Base-by-base conservation (phyloP, 1,140 invertebrate genomes). In the Heliconius melpomene region DNA sequence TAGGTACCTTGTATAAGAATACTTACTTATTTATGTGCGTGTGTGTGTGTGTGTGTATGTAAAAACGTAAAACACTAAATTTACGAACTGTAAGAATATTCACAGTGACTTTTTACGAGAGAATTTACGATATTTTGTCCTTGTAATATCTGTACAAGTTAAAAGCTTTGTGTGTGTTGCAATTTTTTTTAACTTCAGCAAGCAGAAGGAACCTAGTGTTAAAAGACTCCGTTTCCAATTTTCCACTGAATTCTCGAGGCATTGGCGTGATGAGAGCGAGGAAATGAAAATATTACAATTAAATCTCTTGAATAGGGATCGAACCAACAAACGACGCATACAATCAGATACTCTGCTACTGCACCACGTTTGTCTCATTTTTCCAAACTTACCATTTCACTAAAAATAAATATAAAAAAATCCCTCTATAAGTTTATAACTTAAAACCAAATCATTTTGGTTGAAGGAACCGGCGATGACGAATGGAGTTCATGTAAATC, bases 21-120 rank as follows among this genome's bases (percentile, higher is more conserved):
- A 83, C 83, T 83, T 11, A 26, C 26, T 26, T 66, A 66, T 29
- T 26, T 66, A 29, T 29, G 11, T 29, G 11, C 23, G 26, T 29
- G 29, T 2, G 29, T 57, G 20, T 60, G n/a, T 26, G 54, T n/a
- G 2, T 86, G 86, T 87, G 86, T 88, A 85, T 87, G 82, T 87
- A 75, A 74, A 82, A 82, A 83, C 82, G 85, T 86, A 83, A 84
- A 88, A 87, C 80, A 82, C 92, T 90, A 93, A 93, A 85, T 93
- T 93, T 93, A 93, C 88, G 91, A 92, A 92, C 87, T 91, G 91
- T 91, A 89, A 89, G 86, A 84, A 85, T 88, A 87, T 91, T 89
- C 88, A 81, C 88, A 86, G 84, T 82, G 87, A 79, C 80, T 91
- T 93, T 93, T 91, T 93, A 92, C 87, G 89, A 79, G 81, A 78